Evolutionary conservation across 2,797 vertebrate genomes (phyloP).

Genomic region (Crax fasciolata): DNA sequence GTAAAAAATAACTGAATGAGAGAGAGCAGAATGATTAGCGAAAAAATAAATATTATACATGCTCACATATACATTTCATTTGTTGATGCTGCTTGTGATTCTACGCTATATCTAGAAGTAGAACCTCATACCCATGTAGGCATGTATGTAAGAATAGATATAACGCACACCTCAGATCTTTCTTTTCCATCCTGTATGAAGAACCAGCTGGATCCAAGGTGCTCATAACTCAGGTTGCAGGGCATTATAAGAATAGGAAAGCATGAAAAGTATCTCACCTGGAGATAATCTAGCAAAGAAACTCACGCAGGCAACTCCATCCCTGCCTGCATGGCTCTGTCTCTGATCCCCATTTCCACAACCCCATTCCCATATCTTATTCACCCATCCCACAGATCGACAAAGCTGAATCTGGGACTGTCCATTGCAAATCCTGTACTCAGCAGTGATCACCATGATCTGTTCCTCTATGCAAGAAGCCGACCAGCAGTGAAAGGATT

Average conservation of each 20-base stretch:
- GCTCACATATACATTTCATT: rapidly evolving
- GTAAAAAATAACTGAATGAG: neutral
- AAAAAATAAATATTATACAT: neutral
- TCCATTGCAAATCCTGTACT: neutral
- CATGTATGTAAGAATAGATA: neutral
- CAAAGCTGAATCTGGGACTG: rapidly evolving
- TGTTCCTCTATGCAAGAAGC: neutral
- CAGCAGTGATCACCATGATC: neutral
- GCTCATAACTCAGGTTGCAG: neutral
- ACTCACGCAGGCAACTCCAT: neutral
- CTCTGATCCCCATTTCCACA: neutral
- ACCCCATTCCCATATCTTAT: neutral
- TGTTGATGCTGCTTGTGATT: neutral
- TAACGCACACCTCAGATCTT: neutral
- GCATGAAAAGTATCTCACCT: neutral
- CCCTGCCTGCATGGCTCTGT: rapidly evolving
- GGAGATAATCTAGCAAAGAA: neutral
- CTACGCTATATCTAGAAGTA: neutral
- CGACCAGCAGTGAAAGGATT: neutral
- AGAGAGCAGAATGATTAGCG: neutral
- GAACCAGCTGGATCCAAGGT: neutral
- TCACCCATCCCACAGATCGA: neutral
- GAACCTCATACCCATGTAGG: neutral
- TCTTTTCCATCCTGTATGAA: neutral
- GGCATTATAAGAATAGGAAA: neutral